Base-by-base conservation (phyloP, 2,113 vertebrate genomes). In the Myotis brandtii region DNA sequence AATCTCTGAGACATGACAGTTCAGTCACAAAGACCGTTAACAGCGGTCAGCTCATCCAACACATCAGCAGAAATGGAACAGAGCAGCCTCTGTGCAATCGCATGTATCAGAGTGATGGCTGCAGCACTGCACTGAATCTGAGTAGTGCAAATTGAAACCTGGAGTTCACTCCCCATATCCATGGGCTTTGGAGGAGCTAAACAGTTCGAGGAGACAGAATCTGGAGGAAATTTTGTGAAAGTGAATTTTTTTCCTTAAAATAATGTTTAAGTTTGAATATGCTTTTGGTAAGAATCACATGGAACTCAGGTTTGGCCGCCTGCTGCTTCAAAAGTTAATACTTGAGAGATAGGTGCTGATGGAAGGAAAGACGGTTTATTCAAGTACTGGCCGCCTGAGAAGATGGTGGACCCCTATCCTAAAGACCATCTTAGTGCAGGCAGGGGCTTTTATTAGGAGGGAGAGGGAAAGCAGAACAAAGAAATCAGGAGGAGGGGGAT, bases 41-140 rank as follows among this genome's bases (percentile, higher is more conserved):
- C 86, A 46, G 94, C 96, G 70, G 88, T 86, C 90, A 95, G 79
- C 95, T 96, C 83, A 82, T 95, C 92, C 40, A 11, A 87, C 52
- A 43, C 73, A 21, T 30, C 91, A 92, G 69, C 34, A 87, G 70
- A 97, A 97, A 97, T 0, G 0, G 93, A 64, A 54, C 52, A 77
- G 70, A 40, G 72, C 25, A 80, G 91, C 84, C 75, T 88, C 79
- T 75, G 79, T 79, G 50, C 50, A 79, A 27, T 37, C 17, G 30
- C 86, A 62, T 10, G 1, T 52, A 56, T 79, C 50, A 17, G 4
- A 82, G 94, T 48, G 94, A 82, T 1, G 86, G 23, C n/a, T 79
- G 17, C 79, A 69, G n/a, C 67, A 37, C 79, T 77, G 86, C 82
- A 27, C 46, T 89, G 91, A 77, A 89, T 87, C 67, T 77, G 81